Base-by-base conservation (phyloP, 2,797 vertebrate genomes). In the Tiaroga cobitis region DNA sequence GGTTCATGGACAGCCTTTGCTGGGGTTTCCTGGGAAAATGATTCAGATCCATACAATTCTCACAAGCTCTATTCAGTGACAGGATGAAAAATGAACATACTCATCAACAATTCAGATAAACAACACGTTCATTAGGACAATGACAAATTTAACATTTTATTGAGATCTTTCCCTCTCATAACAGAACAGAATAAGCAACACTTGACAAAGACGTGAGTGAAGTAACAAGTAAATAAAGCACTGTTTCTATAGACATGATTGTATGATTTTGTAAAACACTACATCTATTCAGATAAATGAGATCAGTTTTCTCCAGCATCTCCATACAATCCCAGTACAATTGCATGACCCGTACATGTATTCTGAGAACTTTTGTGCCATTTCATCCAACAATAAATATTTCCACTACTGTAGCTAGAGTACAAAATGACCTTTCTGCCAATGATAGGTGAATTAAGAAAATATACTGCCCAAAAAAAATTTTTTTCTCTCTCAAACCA, bases 1-100 rank as follows among this genome's bases (percentile, higher is more conserved):
- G n/a, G n/a, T n/a, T n/a, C 4, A 46, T 59, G 11, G 2, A n/a
- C 13, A 29, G 26, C 49, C 49, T 29, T 65, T 18, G 5, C 13
- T 32, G 24, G 24, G 56, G 8, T n/a, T n/a, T 10, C 24, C 11
- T 2, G 26, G 5, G 1, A 8, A 32, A 65, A 32, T 3, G 0
- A 29, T 65, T 65, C n/a, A 65, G 61, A 65, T 2, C 10, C 61
- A 26, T 29, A 15, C 5, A 70, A 39, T 24, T 41, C 34, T n/a
- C 68, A 70, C 8, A 74, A 74, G 4, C 72, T 51, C 26, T 51
- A 6, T 51, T 51, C 26, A 51, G 5, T 11, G 72, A 51, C 3
- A 32, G 18, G 4, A 74, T 49, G 11, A 29, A 49, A 74, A 51
- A 21, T 21, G 18, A 11, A 34, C 8, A 67, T 32, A 67, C 29